Percentiles rank a stretch among this genome's conserved stretches.
These are phyloP conservation scores for Aselliscus stoliczkanus DNA, from an alignment of 2,797 vertebrate genomes.

Conservation along the genomic window DNA sequence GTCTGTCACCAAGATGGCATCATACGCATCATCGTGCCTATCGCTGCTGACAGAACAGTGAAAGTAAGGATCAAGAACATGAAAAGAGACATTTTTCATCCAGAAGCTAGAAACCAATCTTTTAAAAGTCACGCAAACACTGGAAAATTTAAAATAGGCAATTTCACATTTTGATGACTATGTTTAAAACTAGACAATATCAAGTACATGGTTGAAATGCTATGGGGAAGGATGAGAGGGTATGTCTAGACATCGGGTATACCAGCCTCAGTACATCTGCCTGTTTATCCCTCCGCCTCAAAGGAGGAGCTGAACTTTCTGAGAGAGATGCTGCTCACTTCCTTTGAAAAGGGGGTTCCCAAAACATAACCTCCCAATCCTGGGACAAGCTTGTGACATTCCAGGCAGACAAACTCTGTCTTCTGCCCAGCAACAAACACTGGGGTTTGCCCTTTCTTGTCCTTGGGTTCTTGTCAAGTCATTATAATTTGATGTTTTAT, in stretches of 20 bases:
- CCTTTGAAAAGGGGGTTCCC: neutral
- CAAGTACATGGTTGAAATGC: constrained; percentile 29
- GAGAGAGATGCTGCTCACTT: neutral
- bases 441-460: constrained; percentile 34
- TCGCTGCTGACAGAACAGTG: neutral
- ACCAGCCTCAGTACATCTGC: neutral
- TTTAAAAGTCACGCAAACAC: constrained; percentile 63
- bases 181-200: constrained; percentile 40
- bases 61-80: neutral
- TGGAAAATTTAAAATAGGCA: constrained; percentile 60
- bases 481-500: constrained; percentile 60
- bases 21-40: neutral
- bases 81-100: constrained; percentile 43
- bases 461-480: constrained; percentile 59
- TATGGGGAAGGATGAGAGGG: neutral
- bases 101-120: constrained; percentile 32
- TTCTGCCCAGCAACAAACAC: neutral
- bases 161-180: constrained; percentile 54
- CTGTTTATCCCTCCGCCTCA: neutral
- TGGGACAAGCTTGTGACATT: neutral
- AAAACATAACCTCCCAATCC: neutral
- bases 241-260: constrained; percentile 54
- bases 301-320: neutral
- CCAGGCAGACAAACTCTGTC: neutral
- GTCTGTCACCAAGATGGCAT: neutral